Conservation (phyloP, 2,888 invertebrate genomes). For the Dasysyrphus albostriatus region DNA sequence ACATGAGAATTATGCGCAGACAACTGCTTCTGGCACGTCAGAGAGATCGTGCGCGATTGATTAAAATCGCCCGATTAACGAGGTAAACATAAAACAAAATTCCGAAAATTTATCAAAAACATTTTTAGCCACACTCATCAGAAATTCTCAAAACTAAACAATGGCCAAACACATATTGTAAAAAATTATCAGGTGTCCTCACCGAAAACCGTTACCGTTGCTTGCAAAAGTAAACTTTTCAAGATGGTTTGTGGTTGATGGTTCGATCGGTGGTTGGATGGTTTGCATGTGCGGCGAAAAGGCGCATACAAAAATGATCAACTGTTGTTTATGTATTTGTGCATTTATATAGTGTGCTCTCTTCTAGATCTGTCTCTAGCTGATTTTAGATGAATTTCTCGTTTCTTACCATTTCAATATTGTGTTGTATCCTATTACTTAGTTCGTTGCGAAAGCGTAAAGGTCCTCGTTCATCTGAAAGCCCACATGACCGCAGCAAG, state of each 20-base stretch:
- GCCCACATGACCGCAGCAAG: conserved; percentile 76
- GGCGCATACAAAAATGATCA: conserved; percentile 36
- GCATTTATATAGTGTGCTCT: conserved; percentile 62
- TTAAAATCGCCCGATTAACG: conserved; percentile 83
- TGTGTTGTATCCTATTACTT: conserved; percentile 76
- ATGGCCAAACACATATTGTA: conserved; percentile 30
- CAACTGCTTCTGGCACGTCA: conserved; percentile 82
- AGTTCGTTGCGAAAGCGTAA: conserved; percentile 83
- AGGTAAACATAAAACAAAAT: conserved; percentile 80
- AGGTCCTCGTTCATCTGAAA: conserved; percentile 80
- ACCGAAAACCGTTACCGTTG: conserved; percentile 46
- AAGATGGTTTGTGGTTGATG: conserved; percentile 50
- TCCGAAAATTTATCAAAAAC: conserved; percentile 73
- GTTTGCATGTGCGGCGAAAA: conserved; percentile 47
- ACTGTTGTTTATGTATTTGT: conserved; percentile 64
- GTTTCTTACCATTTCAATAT: conserved; percentile 72
- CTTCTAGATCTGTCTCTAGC: conserved; percentile 64
- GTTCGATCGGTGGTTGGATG: conserved; percentile 5
- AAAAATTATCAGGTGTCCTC: conserved; percentile 34
- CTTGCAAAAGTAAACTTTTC: conserved; percentile 39
- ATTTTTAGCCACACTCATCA: conserved; percentile 63
- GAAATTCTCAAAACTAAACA: conserved; percentile 51
- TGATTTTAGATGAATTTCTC: conserved; percentile 58
- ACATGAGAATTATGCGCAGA: conserved; percentile 82
- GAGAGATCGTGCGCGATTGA: conserved; percentile 82